Conservation (phyloP, 2,888 invertebrate genomes). For the Pasiphila rectangulata region DNA sequence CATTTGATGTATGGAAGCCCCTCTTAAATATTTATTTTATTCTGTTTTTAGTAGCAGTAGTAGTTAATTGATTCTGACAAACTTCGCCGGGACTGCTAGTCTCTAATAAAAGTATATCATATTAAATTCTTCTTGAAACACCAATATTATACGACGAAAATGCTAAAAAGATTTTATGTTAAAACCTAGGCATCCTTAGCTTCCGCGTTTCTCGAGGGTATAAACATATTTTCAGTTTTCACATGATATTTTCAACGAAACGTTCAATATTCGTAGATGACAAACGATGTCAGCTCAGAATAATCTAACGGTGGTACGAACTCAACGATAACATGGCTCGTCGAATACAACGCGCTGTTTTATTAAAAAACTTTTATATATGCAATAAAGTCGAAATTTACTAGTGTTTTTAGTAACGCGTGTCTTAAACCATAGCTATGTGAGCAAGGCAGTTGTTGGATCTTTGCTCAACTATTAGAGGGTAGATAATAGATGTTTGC, state of each 20-base stretch:
- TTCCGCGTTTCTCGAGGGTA: not conserved
- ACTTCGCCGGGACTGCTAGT: too few relatives aligned
- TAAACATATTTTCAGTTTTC: constrained; percentile 21
- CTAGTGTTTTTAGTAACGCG: not conserved
- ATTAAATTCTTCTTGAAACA: too few relatives aligned
- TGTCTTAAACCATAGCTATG: not conserved
- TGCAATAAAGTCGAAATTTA: not conserved
- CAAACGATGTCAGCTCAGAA: constrained; percentile 28
- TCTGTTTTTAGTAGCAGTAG: too few relatives aligned
- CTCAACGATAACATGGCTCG: not conserved
- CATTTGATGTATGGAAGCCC: too few relatives aligned
- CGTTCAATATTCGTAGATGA: constrained; percentile 28
- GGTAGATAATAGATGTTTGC: too few relatives aligned
- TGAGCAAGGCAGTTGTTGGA: too few relatives aligned
- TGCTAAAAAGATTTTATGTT: not conserved
- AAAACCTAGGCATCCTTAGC: constrained; percentile 1
- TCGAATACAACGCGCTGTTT: not conserved
- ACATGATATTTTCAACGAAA: constrained; percentile 17
- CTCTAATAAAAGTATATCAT: too few relatives aligned
- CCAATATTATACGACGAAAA: too few relatives aligned
- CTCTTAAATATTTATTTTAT: too few relatives aligned
- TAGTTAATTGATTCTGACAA: too few relatives aligned
- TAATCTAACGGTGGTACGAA: constrained; percentile 5
- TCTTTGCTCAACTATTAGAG: too few relatives aligned
- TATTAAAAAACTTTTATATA: not conserved